Conservation (phyloP, 1,140 invertebrate genomes). For the Conus betulinus region DNA sequence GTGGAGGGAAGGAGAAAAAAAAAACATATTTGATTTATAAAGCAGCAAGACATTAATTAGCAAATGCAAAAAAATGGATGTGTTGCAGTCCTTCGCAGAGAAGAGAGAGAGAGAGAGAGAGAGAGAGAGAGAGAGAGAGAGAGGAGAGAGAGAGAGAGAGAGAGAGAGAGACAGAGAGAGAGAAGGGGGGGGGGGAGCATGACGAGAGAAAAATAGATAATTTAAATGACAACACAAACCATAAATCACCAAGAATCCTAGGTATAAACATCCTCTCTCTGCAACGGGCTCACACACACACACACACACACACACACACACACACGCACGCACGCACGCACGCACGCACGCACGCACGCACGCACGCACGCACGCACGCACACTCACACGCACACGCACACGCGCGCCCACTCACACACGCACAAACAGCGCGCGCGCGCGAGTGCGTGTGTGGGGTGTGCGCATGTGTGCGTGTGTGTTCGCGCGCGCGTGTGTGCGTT, state of each 20-base stretch:
- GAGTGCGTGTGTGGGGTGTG: no score
- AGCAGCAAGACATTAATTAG: no score
- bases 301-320: constrained; percentile 20
- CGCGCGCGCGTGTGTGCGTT: no score
- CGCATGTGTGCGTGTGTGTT: no score
- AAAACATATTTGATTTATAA: no score
- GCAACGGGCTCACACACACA: background rate
- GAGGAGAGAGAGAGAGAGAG: background rate
- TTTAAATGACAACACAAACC: background rate
- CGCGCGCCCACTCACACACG: no score
- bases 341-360: background rate
- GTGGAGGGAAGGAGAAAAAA: no score
- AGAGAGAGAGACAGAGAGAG: background rate
- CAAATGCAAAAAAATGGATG: no score
- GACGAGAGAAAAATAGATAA: background rate
- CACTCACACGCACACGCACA: background rate
- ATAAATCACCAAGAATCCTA: background rate
- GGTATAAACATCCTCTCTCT: background rate
- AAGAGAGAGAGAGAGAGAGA: background rate
- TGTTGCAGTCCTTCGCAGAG: no score
- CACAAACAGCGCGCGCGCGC: no score
- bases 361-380: background rate
- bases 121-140: background rate
- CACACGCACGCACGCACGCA: background rate
- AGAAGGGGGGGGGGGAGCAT: background rate